A percentile compares a stretch with the other conserved stretches of the same genome.
These are phyloP conservation scores for Poecilia gillii DNA, from an alignment of 2,797 vertebrate species.

Conservation along the genomic window DNA sequence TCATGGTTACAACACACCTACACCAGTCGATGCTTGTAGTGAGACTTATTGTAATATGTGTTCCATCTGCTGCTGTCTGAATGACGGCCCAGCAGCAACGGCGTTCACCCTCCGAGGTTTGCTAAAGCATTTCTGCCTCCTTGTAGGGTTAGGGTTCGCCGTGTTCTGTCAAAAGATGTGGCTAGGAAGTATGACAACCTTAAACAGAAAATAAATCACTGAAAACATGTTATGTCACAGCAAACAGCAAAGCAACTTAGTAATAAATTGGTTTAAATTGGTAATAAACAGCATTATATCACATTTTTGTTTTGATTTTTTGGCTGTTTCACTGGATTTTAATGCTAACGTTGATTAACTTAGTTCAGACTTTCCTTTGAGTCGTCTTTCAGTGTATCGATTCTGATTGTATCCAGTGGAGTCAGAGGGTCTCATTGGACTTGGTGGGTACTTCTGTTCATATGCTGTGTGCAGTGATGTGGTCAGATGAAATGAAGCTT, in stretches of 20 bases:
- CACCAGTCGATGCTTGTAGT: slow-evolving; percentile 37
- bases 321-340: neutral
- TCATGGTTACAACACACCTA: slow-evolving; percentile 57
- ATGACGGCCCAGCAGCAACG: slow-evolving; percentile 47
- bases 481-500: neutral
- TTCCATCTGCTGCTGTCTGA: slow-evolving; percentile 55
- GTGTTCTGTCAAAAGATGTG: neutral
- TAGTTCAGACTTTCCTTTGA: neutral
- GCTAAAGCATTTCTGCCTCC: slow-evolving; percentile 43
- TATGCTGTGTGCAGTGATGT: neutral
- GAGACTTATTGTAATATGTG: slow-evolving; percentile 48
- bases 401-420: neutral
- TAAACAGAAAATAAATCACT: slow-evolving; percentile 4
- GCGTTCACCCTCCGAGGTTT: slow-evolving; percentile 37
- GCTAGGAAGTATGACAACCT: slow-evolving; percentile 17
- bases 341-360: neutral
- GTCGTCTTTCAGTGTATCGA: neutral
- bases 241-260: neutral
- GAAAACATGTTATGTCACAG: neutral
- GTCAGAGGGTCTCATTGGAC: neutral
- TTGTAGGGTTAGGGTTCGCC: neutral
- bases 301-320: neutral
- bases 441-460: neutral
- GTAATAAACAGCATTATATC: neutral
- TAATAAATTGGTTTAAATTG: neutral